Evolutionary conservation across 2,888 invertebrate species (phyloP).

Genomic region (Argyresthia albistria): DNA sequence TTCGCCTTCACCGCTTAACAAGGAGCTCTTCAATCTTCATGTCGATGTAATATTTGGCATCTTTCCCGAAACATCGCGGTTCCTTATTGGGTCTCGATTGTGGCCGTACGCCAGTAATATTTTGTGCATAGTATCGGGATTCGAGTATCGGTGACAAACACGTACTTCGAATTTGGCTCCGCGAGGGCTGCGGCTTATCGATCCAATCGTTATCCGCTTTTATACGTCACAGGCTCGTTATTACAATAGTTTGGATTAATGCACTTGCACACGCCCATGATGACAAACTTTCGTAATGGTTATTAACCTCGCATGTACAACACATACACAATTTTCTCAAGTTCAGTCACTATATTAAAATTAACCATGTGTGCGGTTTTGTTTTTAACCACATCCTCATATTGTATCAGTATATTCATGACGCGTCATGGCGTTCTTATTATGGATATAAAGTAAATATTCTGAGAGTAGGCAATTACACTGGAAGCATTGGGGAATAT

Average conservation of each 20-base stretch:
- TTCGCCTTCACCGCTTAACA: slow-evolving; percentile 33
- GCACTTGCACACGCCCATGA: slow-evolving; percentile 7
- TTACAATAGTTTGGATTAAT: slow-evolving; percentile 13
- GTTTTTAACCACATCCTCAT: too few relatives aligned
- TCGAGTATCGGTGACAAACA: slow-evolving; percentile 4
- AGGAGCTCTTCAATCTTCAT: slow-evolving; percentile 39
- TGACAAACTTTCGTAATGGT: slow-evolving; percentile 1
- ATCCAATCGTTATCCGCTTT: slow-evolving; percentile 16
- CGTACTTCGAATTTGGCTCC: slow-evolving; percentile 12
- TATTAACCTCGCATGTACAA: too few relatives aligned
- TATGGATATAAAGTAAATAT: too few relatives aligned
- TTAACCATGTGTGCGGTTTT: too few relatives aligned
- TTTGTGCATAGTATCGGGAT: slow-evolving; percentile 24
- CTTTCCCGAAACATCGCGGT: slow-evolving; percentile 30
- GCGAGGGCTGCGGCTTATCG: slow-evolving; percentile 23
- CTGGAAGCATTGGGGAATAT: too few relatives aligned
- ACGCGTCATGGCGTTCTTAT: too few relatives aligned
- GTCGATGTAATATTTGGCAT: slow-evolving; percentile 53
- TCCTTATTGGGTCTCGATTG: slow-evolving; percentile 34
- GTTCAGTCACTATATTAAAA: too few relatives aligned
- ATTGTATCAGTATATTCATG: too few relatives aligned
- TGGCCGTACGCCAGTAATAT: slow-evolving; percentile 38
- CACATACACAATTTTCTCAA: too few relatives aligned
- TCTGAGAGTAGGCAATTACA: too few relatives aligned
- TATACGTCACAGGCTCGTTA: slow-evolving; percentile 9